Conservation (phyloP, 1,140 invertebrate genomes). For the Campodea augens region DNA sequence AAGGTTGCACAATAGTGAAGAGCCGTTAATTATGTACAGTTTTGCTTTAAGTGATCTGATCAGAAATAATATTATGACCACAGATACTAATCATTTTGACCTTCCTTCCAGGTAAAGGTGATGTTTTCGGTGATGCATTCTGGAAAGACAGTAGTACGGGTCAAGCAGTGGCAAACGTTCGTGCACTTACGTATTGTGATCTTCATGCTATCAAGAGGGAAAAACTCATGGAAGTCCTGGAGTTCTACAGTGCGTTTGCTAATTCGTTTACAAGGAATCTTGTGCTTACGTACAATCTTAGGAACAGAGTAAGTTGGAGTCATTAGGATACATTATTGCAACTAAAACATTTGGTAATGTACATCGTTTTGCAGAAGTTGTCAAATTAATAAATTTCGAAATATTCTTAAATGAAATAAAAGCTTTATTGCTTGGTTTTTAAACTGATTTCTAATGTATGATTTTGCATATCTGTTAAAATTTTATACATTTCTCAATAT, state of each 20-base stretch:
- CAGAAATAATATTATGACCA: neutral
- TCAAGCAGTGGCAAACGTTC: constrained; percentile 95
- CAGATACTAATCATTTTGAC: constrained; percentile 1
- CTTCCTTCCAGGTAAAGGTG: constrained; percentile 64
- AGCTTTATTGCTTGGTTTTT: too few species aligned
- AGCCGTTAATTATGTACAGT: too few species aligned
- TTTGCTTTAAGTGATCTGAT: too few species aligned
- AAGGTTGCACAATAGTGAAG: too few species aligned
- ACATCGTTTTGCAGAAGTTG: too few species aligned
- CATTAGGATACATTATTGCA: too few species aligned
- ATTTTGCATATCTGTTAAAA: too few species aligned
- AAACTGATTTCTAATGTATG: too few species aligned
- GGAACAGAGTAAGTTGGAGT: constrained; percentile 57
- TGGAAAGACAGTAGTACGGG: constrained; percentile 94
- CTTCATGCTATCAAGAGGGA: constrained; percentile 96
- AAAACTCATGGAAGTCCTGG: constrained; percentile 86
- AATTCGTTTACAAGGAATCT: constrained; percentile 98
- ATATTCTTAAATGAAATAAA: too few species aligned
- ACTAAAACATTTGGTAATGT: too few species aligned
- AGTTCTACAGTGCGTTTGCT: constrained; percentile 99
- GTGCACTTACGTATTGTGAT: constrained; percentile 97
- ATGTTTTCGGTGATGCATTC: constrained; percentile 98
- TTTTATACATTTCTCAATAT: too few species aligned
- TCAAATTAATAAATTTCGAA: too few species aligned
- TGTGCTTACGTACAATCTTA: constrained; percentile 92